Conservation (phyloP, 2,113 vertebrate species). For the Limnothrissa miodon region DNA sequence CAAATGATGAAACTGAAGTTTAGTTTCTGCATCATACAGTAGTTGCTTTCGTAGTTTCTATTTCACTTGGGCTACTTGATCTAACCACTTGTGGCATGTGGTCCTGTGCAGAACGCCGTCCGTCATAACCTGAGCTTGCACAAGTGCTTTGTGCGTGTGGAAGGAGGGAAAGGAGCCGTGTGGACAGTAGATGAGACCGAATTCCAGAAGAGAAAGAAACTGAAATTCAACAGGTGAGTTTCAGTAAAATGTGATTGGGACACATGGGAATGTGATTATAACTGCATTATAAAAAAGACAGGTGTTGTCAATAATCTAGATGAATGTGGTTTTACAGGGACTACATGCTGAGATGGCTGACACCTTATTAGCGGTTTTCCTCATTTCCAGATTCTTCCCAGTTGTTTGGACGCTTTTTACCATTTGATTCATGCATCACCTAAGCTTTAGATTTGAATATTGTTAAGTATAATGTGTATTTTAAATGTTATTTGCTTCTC, state of each 20-base stretch:
- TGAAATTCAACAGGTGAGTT: conserved; percentile 72
- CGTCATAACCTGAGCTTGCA: conserved; percentile 89
- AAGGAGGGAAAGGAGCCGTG: conserved; percentile 82
- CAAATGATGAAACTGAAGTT: neutral
- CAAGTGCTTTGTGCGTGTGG: conserved; percentile 87
- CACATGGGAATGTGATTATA: no score
- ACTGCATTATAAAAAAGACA: neutral
- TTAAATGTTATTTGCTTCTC: neutral
- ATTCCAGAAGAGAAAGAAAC: conserved; percentile 79
- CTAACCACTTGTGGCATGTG: neutral
- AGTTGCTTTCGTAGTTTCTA: neutral
- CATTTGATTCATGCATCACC: neutral
- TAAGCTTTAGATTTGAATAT: neutral
- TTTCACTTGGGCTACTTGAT: neutral
- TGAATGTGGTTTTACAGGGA: conserved; percentile 55
- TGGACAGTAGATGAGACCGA: conserved; percentile 88
- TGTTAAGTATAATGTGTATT: neutral
- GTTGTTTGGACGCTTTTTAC: neutral
- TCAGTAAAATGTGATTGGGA: no score
- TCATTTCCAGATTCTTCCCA: conserved; percentile 33
- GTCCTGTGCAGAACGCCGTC: conserved; percentile 78
- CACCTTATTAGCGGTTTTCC: conserved; percentile 47
- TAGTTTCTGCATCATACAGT: neutral
- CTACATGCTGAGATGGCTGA: conserved; percentile 61
- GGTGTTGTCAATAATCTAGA: neutral